These are phyloP conservation scores for Apis cerana DNA, from an alignment of 1,140 invertebrate genomes.

Conservation along the genomic window DNA sequence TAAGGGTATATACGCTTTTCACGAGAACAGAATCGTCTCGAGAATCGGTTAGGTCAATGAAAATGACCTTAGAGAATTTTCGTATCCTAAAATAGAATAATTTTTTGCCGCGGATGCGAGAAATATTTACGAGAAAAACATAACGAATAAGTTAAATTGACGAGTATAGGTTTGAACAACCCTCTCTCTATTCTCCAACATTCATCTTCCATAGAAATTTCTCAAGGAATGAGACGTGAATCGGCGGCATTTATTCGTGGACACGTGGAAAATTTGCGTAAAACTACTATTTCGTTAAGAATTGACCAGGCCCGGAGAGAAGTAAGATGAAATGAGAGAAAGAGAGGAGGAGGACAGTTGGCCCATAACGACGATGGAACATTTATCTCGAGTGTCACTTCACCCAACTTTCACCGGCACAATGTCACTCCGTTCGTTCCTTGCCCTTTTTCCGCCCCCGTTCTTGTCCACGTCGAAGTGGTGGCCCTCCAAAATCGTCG, in stretches of 20 bases:
- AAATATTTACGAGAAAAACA: too few species aligned
- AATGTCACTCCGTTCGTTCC: constrained; percentile 60
- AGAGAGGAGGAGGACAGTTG: neutral
- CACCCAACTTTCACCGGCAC: constrained; percentile 68
- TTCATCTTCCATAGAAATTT: neutral
- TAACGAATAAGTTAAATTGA: too few species aligned
- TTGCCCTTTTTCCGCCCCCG: constrained; percentile 20
- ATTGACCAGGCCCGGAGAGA: neutral
- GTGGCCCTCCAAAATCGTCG: constrained; percentile 50
- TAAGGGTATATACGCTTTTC: too few species aligned
- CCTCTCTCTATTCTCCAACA: too few species aligned
- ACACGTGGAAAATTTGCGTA: constrained; percentile 47
- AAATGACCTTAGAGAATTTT: too few species aligned
- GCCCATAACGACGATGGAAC: constrained; percentile 61
- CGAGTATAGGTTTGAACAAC: too few species aligned
- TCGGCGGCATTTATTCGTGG: neutral
- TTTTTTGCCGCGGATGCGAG: too few species aligned
- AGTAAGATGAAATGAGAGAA: neutral
- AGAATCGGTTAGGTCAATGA: too few species aligned
- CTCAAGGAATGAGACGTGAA: constrained; percentile 18
- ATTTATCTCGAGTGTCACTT: constrained; percentile 75
- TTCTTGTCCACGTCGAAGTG: constrained; percentile 40
- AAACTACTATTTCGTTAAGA: constrained; percentile 25
- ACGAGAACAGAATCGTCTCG: too few species aligned
- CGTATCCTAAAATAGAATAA: too few species aligned